A percentile compares a stretch with the other conserved stretches of the same genome.
These are phyloP conservation scores for Arothron firmamentum DNA, from an alignment of 2,113 vertebrate species.

Conservation along the genomic window DNA sequence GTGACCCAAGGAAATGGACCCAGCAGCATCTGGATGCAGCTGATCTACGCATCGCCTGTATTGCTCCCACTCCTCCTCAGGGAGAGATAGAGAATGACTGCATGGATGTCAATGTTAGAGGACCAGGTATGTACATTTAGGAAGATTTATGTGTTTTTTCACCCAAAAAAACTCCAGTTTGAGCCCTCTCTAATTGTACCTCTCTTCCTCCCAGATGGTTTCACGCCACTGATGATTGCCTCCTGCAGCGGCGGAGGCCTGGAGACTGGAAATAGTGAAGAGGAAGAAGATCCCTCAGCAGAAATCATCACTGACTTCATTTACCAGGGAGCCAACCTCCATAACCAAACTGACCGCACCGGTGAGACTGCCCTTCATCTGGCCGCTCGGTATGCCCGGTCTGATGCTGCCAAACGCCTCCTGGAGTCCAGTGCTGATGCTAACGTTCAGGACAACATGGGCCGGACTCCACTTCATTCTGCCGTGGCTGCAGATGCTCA, in stretches of 20 bases:
- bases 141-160: not conserved
- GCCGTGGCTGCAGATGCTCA: conserved; percentile 94
- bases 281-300: conserved; percentile 89
- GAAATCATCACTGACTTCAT: conserved; percentile 97
- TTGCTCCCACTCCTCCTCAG: conserved; percentile 92
- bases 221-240: conserved; percentile 98
- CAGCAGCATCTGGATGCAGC: conserved; percentile 85
- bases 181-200: not conserved
- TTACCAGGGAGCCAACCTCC: conserved; percentile 93
- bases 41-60: conserved; percentile 87
- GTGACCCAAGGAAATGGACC: conserved; percentile 81
- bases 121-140: conserved; percentile 79
- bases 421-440: conserved; percentile 94
- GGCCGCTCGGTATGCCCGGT: conserved; percentile 92
- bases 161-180: not conserved
- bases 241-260: conserved; percentile 96
- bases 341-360: conserved; percentile 97
- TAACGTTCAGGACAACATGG: conserved; percentile 98
- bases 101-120: conserved; percentile 95
- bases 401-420: conserved; percentile 93
- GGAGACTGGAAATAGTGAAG: conserved; percentile 90
- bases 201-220: conserved; percentile 79
- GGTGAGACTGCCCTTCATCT: conserved; percentile 94
- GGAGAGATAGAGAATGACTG: conserved; percentile 93
- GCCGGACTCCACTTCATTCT: conserved; percentile 89